These are phyloP conservation scores for Propithecus coquereli DNA, from an alignment of 2,113 vertebrate genomes.

Conservation along the genomic window DNA sequence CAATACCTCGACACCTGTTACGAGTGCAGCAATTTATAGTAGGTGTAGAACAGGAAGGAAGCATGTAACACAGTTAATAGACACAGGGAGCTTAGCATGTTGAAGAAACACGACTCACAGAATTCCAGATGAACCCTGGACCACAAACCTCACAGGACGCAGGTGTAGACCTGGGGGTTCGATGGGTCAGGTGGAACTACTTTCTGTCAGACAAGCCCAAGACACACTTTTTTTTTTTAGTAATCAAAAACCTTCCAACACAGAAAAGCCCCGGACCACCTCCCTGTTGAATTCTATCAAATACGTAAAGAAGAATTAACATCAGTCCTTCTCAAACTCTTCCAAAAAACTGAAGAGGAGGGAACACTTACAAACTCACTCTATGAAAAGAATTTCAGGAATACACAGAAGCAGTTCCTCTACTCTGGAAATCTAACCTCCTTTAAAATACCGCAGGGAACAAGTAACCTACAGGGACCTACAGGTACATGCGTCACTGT, in stretches of 20 bases:
- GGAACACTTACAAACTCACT: neutral
- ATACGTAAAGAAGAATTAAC: neutral
- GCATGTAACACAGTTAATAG: neutral
- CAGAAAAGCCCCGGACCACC: neutral
- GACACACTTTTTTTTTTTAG: neutral
- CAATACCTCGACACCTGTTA: neutral
- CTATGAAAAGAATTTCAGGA: neutral
- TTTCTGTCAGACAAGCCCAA: neutral
- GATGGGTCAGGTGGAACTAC: neutral
- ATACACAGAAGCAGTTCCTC: neutral
- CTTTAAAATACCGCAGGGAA: neutral
- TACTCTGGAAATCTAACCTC: neutral
- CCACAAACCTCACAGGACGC: neutral
- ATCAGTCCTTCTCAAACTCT: neutral
- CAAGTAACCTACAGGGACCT: neutral
- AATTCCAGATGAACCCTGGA: neutral
- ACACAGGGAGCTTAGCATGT: neutral
- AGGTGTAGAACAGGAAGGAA: neutral
- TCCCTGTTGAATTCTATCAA: neutral
- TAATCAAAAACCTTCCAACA: neutral
- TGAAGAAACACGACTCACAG: accelerated
- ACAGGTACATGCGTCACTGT: neutral
- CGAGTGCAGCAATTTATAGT: neutral
- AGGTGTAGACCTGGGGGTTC: neutral
- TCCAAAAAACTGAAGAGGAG: neutral